Conservation (phyloP, 2,888 invertebrate genomes). For the Pandemis cinnamomeana region DNA sequence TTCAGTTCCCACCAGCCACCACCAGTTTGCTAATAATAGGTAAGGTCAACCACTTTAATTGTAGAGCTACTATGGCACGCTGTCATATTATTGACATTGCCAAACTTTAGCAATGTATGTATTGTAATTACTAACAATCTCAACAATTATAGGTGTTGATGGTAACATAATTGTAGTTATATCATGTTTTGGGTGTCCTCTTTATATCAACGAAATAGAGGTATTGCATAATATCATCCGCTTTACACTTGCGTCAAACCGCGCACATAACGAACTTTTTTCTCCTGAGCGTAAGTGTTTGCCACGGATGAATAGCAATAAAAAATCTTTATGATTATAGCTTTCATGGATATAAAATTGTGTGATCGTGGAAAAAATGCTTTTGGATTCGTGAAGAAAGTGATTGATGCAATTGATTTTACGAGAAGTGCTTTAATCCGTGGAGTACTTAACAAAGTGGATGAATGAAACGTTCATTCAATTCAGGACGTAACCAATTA, state of each 20-base stretch:
- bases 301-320: slow-evolving; percentile 75
- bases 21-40: no score
- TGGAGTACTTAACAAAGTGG: slow-evolving; percentile 4
- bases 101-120: no score
- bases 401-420: slow-evolving; percentile 31
- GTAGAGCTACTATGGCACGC: no score
- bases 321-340: slow-evolving; percentile 80
- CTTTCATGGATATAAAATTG: slow-evolving; percentile 79
- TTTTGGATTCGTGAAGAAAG: slow-evolving; percentile 43
- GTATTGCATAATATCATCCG: not conserved
- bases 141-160: no score
- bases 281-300: slow-evolving; percentile 68
- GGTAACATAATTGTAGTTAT: no score
- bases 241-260: slow-evolving; percentile 23
- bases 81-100: no score
- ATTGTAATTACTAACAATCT: no score
- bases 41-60: no score
- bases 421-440: slow-evolving; percentile 22
- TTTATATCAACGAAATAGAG: no score
- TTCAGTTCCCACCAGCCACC: no score
- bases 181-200: no score
- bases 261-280: slow-evolving; percentile 45
- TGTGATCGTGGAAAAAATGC: slow-evolving; percentile 71
- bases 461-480: slow-evolving; percentile 4
- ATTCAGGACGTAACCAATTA: slow-evolving; percentile 1